Conservation (phyloP, 2,113 vertebrate species). For the Salvelinus fontinalis region DNA sequence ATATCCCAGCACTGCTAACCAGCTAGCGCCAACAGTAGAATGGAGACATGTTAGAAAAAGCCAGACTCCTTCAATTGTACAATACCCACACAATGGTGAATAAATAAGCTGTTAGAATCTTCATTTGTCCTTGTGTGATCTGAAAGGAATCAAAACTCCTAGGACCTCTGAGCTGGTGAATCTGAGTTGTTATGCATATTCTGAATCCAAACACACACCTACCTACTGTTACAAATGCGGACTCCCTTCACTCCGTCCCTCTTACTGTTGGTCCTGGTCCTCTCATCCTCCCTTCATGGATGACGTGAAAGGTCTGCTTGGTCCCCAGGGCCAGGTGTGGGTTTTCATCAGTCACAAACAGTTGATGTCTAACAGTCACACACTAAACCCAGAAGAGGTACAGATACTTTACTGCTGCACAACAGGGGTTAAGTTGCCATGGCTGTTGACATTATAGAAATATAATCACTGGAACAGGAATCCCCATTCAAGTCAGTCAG, state of each 20-base stretch:
- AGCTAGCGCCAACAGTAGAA: conserved; percentile 40
- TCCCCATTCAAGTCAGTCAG: neutral
- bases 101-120: no score
- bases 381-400: conserved; percentile 36
- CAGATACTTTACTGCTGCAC: conserved; percentile 32
- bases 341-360: conserved; percentile 22
- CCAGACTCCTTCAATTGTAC: neutral
- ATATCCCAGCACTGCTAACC: conserved; percentile 10
- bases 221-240: conserved; percentile 4
- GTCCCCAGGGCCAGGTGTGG: conserved; percentile 10
- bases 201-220: neutral
- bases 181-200: no score
- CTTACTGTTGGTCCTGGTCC: conserved; percentile 45
- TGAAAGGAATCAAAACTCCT: neutral
- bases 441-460: no score
- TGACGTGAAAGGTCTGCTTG: conserved; percentile 30
- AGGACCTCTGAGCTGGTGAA: neutral
- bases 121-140: neutral
- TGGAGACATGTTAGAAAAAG: conserved; percentile 21
- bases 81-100: neutral
- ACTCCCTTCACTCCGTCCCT: conserved; percentile 29
- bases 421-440: neutral
- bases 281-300: conserved; percentile 9
- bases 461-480: no score
- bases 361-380: conserved; percentile 30